Evolutionary conservation across 2,888 invertebrate genomes (phyloP), one percentile per base, ranked within the genome.

Genomic region (Dicyrtomina minuta): DNA sequence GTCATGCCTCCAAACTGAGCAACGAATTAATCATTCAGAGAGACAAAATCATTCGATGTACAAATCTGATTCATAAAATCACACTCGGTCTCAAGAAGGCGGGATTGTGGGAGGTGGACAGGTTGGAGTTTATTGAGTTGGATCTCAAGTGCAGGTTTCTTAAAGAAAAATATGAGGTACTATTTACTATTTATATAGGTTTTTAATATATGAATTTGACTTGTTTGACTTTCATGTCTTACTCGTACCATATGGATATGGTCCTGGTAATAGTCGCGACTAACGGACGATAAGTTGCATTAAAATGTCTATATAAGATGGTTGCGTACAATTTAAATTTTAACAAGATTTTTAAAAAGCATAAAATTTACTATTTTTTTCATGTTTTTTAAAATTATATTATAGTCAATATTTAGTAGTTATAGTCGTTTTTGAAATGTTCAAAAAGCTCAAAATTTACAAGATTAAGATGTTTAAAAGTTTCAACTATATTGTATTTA

Each of bases 81-180:
- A 27, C 33, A 10, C 8, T 17, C 27, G 49, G 27, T 17, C n/a
- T 49, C 17, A 46, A 44, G 26, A n/a, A n/a, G n/a, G n/a, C n/a
- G n/a, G 27, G 46, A 6, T 15, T 43, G 1, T 15, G 26, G 8
- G 5, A n/a, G 13, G n/a, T 1, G 8, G 6, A 6, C 1, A 12
- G 33, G 51, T 24, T 62, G 13, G 27, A 2, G 1, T 2, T 27
- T 17, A 62, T 62, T 33, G 26, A 62, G 17, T 10, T 20, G n/a
- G 49, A 62, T 27, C 27, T 62, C 26, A 62, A 62, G 10, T 33
- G 26, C 13, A 20, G 49, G n/a, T 62, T 44, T 33, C 62, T 62
- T 12, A 13, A 33, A 10, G 62, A 62, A 33, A 62, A 62, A 62
- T 26, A 49, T 6, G 62, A 62, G 44, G 60, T 60, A 39, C 15